Evolutionary conservation across 1,140 invertebrate genomes (phyloP), one percentile per base, ranked within the genome.

Genomic region (Gryllus bimaculatus): DNA sequence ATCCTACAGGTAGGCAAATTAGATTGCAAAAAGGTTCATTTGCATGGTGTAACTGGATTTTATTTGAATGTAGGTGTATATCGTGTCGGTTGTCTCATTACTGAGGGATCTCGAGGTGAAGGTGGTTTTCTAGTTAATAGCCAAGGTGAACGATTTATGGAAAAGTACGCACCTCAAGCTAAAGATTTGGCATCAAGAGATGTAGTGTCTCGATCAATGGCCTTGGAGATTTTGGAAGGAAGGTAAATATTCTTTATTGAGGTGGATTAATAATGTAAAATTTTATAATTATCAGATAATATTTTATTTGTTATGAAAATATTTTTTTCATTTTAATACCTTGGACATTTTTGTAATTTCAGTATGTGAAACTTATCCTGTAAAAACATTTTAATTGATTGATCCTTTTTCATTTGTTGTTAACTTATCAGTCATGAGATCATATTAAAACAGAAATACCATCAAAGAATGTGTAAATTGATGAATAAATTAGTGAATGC

Each of bases 111-210:
- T 82, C 86, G 92, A 21, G 94, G 94, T 47, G 94, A 96, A 86
- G 94, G 94, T 81, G 95, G 94, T 73, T 94, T 89, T 83, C 86
- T 96, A 0, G 85, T 96, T 13, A 96, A 96, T 84, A 90, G 90
- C n/a, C 85, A 93, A 82, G 94, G 94, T 21, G 93, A 95, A 85
- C 87, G 93, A 49, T 96, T 95, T 82, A 96, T 96, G 94, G 94
- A 96, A 84, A 86, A 91, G 78, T 95, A 96, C 85, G 95, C 94
- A 0, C 95, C 94, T 0, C 91, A 90, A 78, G 95, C 94, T 18
- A 96, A 96, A 85, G 95, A 96, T 89, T 86, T 96, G 15, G 94
- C 94, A 5, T 94, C 93, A 0, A 87, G 94, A 74, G 94, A 96
- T 85, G 92, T 96, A 21, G 95, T 96, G 0, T 94, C 93, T 4